A percentile compares a stretch with the other conserved stretches of the same genome.
Evolutionary conservation across 92 coral and sea anemone genomes (phyloP).

Genomic region (Virgularia gustaviana): DNA sequence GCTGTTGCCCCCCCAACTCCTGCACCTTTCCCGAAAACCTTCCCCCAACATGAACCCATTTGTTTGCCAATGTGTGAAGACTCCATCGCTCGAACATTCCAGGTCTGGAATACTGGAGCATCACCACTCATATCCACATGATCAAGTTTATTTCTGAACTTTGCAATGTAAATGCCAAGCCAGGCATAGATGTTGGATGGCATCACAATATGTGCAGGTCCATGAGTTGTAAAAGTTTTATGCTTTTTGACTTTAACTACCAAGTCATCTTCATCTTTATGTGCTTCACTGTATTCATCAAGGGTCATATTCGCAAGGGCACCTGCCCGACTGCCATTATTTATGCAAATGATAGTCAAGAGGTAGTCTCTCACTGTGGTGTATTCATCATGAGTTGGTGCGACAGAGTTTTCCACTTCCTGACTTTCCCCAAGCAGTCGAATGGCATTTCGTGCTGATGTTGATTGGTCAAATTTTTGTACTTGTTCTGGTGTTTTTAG

Average conservation of each 20-base stretch:
- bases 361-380: constrained; percentile 17
- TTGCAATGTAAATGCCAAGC: constrained; percentile 4
- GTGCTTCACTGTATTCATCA: not conserved
- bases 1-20: not conserved
- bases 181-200: not conserved
- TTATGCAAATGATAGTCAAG: not conserved
- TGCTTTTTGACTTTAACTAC: constrained; percentile 12
- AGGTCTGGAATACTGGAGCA: constrained; percentile 9
- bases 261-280: constrained; percentile 16
- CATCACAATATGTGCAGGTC: constrained; percentile 26
- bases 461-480: not conserved
- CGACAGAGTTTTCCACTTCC: too few relatives aligned
- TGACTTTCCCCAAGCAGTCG: not conserved
- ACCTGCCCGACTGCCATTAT: constrained; percentile 24
- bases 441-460: not conserved
- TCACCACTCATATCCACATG: not conserved
- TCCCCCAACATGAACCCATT: constrained; percentile 18
- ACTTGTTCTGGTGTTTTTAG: not conserved
- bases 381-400: not conserved
- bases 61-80: constrained; percentile 21
- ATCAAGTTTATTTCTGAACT: constrained; percentile 16
- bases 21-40: constrained; percentile 6
- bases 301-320: constrained; percentile 19
- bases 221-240: constrained; percentile 13
- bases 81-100: constrained; percentile 11